phyloP scores from a whole-genome alignment of 2,888 invertebrate species.

The Andrena bicolor region DNA sequence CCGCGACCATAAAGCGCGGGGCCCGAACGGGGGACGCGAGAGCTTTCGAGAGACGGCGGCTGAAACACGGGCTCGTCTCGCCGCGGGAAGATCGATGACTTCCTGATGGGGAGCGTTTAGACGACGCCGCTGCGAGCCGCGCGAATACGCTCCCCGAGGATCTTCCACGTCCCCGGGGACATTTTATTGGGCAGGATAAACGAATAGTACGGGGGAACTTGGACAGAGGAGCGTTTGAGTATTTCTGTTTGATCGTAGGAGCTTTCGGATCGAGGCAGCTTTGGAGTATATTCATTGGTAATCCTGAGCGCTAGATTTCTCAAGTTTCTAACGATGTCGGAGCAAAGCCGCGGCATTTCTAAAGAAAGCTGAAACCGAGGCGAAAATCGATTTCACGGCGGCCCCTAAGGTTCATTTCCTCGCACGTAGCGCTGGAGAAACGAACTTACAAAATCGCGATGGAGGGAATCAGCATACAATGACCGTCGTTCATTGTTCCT shows the following conservation, averaged over 20 bases:
- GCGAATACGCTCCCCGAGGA: background rate
- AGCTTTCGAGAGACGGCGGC: conserved; percentile 44
- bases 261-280: background rate
- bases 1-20: conserved; percentile 68
- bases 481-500: conserved; percentile 72
- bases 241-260: too few relatives aligned
- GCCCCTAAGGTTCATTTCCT: conserved; percentile 53
- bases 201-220: background rate
- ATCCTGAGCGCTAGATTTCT: background rate
- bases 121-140: background rate
- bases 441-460: conserved; percentile 69
- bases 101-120: conserved; percentile 31
- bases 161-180: background rate
- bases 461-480: conserved; percentile 73
- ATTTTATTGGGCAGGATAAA: background rate
- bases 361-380: background rate
- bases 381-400: conserved; percentile 23
- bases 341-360: background rate
- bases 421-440: conserved; percentile 59
- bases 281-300: too few relatives aligned
- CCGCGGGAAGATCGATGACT: conserved; percentile 49
- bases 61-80: conserved; percentile 56
- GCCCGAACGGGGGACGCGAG: conserved; percentile 44
- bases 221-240: background rate
- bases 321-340: background rate